Base-by-base conservation (phyloP, 2,888 invertebrate genomes). In the Drosophila siamana region DNA sequence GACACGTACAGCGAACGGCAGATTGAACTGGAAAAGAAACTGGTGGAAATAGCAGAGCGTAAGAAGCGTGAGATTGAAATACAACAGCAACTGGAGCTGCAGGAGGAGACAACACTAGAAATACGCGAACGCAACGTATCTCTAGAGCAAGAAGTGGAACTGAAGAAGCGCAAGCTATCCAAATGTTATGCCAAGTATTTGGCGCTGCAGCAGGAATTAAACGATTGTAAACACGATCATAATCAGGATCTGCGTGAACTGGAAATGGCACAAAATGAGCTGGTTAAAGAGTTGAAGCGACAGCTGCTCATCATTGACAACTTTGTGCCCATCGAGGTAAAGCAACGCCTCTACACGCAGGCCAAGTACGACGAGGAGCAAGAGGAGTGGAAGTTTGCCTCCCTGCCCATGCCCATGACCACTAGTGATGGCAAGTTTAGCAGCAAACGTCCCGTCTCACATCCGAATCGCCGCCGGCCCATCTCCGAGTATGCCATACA, bases 1-100 rank as follows among this genome's bases (percentile, higher is more conserved):
- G 98, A 98, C 92, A 97, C 98, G 88, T 98, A 99, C 15, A 98
- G 98, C 90, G 97, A 98, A 91, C 98, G 98, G 86, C 98, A 98
- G 91, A 93, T 96, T 75, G 96, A 97, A 59, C 93, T 99, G 56
- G 98, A 99, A 90, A 96, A 96, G 90, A 95, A 96, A 67, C 94
- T 96, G 64, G 93, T 94, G 46, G 98, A 99, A 93, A 97, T 99
- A 69, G 96, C 97, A 0, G 98, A 98, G 90, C 94, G 98, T 76
- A 94, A 92, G 74, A 92, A 92, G 68, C 90, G 92, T 0, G 92
- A 94, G 93, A 93, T 98, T 57, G 98, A 99, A 93, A 98, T 99
- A 95, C 96, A 97, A 89, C 98, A 98, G 92, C 95, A 96, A 90
- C 94, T 99, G 55, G 98, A 99, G 89, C 93, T 97, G 83, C 97